These are phyloP conservation scores for Limenitis arthemis DNA, from an alignment of 2,888 invertebrate species.

Conservation along the genomic window DNA sequence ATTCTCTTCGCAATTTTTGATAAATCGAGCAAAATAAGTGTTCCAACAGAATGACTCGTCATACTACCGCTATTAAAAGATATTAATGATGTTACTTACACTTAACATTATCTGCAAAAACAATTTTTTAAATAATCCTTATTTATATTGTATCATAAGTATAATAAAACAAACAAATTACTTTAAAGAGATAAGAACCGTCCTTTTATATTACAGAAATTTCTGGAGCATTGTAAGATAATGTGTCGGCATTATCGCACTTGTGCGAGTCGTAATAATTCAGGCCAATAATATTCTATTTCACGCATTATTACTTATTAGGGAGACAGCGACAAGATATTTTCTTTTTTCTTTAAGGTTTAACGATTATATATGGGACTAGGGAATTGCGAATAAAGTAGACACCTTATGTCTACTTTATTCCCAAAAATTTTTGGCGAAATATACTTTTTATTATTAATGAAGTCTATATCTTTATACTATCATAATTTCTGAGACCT, in stretches of 20 bases:
- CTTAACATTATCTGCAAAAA: no score
- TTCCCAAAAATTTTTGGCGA: neutral
- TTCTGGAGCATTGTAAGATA: conserved; percentile 5
- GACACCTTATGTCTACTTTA: neutral
- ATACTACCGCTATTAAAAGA: no score
- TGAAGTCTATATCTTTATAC: no score
- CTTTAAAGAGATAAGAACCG: conserved; percentile 4
- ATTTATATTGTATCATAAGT: no score
- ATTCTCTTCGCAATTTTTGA: no score
- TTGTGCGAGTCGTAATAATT: conserved; percentile 11
- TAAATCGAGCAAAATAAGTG: no score
- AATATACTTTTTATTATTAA: neutral
- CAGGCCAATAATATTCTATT: conserved; percentile 17
- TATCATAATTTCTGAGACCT: no score
- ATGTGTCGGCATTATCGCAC: no score
- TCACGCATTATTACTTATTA: conserved; percentile 15
- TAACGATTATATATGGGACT: neutral
- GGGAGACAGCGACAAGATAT: neutral
- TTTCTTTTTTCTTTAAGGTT: conserved; percentile 1
- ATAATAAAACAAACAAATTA: conserved; percentile 2
- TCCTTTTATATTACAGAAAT: conserved; percentile 5
- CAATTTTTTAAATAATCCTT: no score
- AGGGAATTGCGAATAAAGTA: neutral
- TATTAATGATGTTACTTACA: no score
- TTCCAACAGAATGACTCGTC: no score